A percentile compares a stretch with the other conserved stretches of the same genome.
Evolutionary conservation across 1,140 invertebrate species (phyloP).

Genomic region (Pectinophora gossypiella): DNA sequence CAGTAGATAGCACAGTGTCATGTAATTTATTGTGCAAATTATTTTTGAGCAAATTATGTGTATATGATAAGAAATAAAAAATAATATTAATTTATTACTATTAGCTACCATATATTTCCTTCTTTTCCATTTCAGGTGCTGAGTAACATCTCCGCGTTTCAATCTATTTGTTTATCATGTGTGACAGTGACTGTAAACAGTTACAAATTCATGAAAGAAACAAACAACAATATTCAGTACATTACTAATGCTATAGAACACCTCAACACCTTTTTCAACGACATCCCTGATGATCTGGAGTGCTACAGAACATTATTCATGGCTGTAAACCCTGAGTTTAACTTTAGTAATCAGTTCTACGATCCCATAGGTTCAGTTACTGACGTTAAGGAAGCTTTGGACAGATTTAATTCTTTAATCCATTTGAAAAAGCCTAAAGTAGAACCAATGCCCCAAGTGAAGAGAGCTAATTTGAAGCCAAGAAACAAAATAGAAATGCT

Average conservation of each 20-base stretch:
- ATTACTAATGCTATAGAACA: constrained; percentile 26
- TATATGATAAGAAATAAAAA: too few relatives aligned
- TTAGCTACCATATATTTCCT: too few relatives aligned
- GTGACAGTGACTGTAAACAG: constrained; percentile 28
- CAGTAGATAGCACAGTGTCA: too few relatives aligned
- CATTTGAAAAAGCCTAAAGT: too few relatives aligned
- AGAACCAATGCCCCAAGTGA: too few relatives aligned
- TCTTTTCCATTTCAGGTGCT: constrained; percentile 46
- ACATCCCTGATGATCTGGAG: constrained; percentile 14
- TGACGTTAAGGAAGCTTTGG: too few relatives aligned
- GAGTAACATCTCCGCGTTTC: constrained; percentile 27
- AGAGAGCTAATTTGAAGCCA: too few relatives aligned
- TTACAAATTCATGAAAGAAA: constrained; percentile 38
- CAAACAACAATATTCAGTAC: constrained; percentile 29
- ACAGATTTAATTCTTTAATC: too few relatives aligned
- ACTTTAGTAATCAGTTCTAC: constrained; percentile 36
- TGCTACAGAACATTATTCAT: constrained; percentile 38
- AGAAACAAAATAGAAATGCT: too few relatives aligned
- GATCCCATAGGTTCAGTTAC: constrained; percentile 21
- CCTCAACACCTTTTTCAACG: constrained; percentile 26
- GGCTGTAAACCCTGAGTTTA: constrained; percentile 27
- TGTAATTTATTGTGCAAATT: too few relatives aligned
- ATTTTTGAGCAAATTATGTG: too few relatives aligned
- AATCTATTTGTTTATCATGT: constrained; percentile 41
- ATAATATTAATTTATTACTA: too few relatives aligned